These are phyloP conservation scores for Falco novaeseelandiae DNA, from an alignment of 2,797 vertebrate species.

Conservation along the genomic window DNA sequence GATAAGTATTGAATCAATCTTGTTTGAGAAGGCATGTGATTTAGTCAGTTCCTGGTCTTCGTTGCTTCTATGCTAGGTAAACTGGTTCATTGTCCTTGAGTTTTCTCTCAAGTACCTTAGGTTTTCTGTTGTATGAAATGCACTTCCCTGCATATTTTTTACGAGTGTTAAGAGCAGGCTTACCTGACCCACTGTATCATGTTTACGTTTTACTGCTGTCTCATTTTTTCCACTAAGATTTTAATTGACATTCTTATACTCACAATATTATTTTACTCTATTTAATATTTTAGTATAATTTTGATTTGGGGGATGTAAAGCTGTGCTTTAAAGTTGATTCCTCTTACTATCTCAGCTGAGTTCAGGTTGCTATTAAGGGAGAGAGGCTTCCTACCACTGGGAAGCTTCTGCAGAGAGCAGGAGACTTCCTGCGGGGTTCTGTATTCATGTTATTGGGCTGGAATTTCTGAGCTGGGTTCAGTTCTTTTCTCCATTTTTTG, in stretches of 20 bases:
- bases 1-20: background rate
- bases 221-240: background rate
- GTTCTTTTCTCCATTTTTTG: background rate
- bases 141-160: background rate
- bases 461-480: background rate
- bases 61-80: background rate
- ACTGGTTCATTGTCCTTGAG: background rate
- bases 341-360: background rate
- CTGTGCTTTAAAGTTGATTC: background rate
- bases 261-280: background rate
- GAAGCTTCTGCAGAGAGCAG: background rate
- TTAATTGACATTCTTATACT: background rate
- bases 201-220: background rate
- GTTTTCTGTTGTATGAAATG: background rate
- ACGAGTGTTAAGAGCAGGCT: background rate
- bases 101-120: background rate
- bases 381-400: background rate
- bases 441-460: background rate
- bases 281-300: background rate
- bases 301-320: background rate
- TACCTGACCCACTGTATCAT: background rate
- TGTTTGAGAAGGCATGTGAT: accelerated
- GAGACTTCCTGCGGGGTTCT: background rate
- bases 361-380: background rate
- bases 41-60: background rate